A percentile compares a stretch with the other conserved stretches of the same genome.
Conservation (phyloP, 64 coral and sea anemone genomes). For the Platygyra sinensis region DNA sequence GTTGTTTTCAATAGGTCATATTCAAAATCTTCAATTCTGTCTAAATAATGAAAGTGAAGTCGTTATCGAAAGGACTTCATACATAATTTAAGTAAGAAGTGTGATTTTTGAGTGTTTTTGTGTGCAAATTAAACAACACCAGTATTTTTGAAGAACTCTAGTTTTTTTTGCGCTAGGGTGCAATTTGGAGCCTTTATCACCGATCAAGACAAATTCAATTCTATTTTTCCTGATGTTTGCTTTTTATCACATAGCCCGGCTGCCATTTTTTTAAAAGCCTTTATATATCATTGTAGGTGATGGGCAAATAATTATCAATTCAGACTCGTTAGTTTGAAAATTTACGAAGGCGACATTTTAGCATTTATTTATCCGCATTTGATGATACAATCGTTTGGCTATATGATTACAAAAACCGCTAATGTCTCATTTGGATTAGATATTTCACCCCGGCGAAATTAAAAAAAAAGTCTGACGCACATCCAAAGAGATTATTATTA, state of each 20-base stretch:
- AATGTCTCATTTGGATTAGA: neutral
- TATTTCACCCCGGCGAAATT: neutral
- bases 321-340: neutral
- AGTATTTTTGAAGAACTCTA: neutral
- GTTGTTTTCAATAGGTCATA: neutral
- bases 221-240: neutral
- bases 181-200: neutral
- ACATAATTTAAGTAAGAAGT: neutral
- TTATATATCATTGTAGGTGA: neutral
- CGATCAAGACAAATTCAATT: neutral
- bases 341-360: constrained; percentile 7
- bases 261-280: neutral
- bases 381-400: neutral
- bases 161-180: neutral
- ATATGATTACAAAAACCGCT: neutral
- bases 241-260: neutral
- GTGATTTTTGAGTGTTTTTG: constrained; percentile 31
- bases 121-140: constrained; percentile 13
- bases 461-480: neutral
- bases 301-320: neutral
- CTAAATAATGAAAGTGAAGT: neutral
- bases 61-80: neutral
- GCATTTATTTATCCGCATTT: neutral
- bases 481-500: too few species aligned
- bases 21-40: neutral